phyloP scores from a whole-genome alignment of 2,113 vertebrate species.

The Hemibagrus wyckioides region DNA sequence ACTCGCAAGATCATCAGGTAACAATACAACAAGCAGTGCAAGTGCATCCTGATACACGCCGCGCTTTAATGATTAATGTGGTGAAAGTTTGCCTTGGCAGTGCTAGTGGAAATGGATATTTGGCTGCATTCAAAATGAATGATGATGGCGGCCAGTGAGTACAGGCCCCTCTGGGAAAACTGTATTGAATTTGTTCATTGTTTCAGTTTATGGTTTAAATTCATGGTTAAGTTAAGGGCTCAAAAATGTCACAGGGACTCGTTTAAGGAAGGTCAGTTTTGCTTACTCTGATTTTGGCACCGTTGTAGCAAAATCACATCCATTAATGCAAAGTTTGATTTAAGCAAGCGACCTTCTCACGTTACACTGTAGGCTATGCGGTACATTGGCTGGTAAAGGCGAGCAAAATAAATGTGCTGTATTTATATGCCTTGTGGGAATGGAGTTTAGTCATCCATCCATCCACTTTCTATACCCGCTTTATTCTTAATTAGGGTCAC shows the following conservation, averaged over 20 bases:
- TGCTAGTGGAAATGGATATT: background rate
- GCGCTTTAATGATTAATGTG: conserved; percentile 21
- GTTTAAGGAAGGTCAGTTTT: background rate
- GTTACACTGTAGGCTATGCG: background rate
- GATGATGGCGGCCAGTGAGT: background rate
- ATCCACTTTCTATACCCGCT: too few relatives aligned
- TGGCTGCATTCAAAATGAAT: background rate
- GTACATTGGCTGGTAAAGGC: too few relatives aligned
- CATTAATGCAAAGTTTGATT: background rate
- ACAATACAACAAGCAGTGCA: background rate
- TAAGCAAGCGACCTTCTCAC: background rate
- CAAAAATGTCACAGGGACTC: background rate
- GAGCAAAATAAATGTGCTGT: background rate
- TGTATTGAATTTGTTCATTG: background rate
- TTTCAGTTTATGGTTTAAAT: background rate
- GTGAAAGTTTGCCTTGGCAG: conserved; percentile 11
- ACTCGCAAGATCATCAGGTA: too few relatives aligned
- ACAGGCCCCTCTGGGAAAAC: background rate
- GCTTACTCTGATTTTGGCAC: background rate
- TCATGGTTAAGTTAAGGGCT: background rate
- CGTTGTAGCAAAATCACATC: background rate
- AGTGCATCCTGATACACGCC: background rate
- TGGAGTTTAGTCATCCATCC: too few relatives aligned
- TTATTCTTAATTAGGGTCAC: too few relatives aligned
- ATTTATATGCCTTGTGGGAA: too few relatives aligned